phyloP scores from a whole-genome alignment of 2,113 vertebrate species.

The Oophaga pumilio region DNA sequence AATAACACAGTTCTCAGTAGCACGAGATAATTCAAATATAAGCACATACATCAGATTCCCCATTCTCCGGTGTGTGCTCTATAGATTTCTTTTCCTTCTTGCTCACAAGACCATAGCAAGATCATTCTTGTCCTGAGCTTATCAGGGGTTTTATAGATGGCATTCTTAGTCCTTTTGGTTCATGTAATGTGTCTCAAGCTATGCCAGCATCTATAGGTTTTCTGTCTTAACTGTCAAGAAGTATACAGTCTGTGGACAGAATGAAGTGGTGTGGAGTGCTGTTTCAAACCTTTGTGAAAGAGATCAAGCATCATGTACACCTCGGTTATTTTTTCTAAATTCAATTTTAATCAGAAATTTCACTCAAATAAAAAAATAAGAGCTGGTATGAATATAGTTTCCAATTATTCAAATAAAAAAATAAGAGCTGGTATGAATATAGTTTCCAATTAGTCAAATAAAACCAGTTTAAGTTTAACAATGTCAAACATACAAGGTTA shows the following conservation, averaged over 20 bases:
- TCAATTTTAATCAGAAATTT: neutral
- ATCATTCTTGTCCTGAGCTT: neutral
- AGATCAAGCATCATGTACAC: neutral
- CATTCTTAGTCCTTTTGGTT: neutral
- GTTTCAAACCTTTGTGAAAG: neutral
- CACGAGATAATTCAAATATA: constrained; percentile 11
- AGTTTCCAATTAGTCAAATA: too few relatives aligned
- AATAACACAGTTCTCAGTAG: neutral
- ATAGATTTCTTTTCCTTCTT: neutral
- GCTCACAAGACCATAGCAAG: constrained; percentile 17
- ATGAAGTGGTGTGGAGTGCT: neutral
- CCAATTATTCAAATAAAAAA: too few relatives aligned
- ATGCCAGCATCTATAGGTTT: neutral
- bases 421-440: too few relatives aligned
- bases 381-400: too few relatives aligned
- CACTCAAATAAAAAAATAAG: too few relatives aligned
- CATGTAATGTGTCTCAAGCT: constrained; percentile 4
- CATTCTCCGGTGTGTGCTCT: neutral
- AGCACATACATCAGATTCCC: neutral
- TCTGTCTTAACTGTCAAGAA: neutral
- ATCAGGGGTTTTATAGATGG: neutral
- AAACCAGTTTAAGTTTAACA: too few relatives aligned
- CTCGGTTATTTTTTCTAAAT: neutral
- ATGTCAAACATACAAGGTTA: too few relatives aligned
- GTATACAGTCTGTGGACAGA: neutral